A percentile compares a stretch with the other conserved stretches of the same genome.
These are phyloP conservation scores for Baronia brevicornis DNA, from an alignment of 2,888 invertebrate genomes.

Conservation along the genomic window DNA sequence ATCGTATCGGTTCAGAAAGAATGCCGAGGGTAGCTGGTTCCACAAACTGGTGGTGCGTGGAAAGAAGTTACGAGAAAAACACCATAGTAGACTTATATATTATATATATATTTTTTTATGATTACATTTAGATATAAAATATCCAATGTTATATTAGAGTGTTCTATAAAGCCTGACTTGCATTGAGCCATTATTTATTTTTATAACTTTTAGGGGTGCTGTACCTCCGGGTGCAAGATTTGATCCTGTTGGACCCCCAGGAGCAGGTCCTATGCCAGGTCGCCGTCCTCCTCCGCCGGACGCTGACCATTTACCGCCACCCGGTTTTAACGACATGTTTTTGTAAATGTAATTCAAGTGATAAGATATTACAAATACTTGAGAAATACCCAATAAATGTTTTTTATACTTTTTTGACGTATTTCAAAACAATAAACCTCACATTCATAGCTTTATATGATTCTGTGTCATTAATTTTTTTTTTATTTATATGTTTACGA, in stretches of 20 bases:
- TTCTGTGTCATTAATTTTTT: not conserved
- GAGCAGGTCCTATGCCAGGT: slow-evolving; percentile 57
- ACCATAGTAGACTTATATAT: too few relatives aligned
- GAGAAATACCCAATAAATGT: slow-evolving; percentile 7
- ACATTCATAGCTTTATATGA: not conserved
- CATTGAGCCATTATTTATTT: too few relatives aligned
- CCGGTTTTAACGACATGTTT: slow-evolving; percentile 87
- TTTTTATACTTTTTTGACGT: not conserved
- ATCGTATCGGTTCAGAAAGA: too few relatives aligned
- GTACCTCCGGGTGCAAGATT: slow-evolving; percentile 88
- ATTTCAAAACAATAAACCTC: not conserved
- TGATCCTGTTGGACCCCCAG: slow-evolving; percentile 87
- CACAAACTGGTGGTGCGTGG: too few relatives aligned
- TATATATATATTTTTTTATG: too few relatives aligned
- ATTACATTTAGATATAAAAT: too few relatives aligned
- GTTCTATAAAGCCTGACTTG: too few relatives aligned
- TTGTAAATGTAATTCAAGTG: slow-evolving; percentile 66
- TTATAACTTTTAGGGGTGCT: slow-evolving; percentile 60
- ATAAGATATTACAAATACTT: slow-evolving; percentile 2
- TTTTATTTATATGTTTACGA: not conserved
- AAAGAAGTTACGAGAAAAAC: too few relatives aligned
- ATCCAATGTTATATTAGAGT: too few relatives aligned
- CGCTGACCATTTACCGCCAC: slow-evolving; percentile 83
- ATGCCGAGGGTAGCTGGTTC: too few relatives aligned
- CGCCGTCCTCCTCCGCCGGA: slow-evolving; percentile 74